Percentiles rank a stretch among this genome's conserved stretches.
These are phyloP conservation scores for Ceratitis capitata DNA, from an alignment of 1,140 invertebrate genomes.

Conservation along the genomic window DNA sequence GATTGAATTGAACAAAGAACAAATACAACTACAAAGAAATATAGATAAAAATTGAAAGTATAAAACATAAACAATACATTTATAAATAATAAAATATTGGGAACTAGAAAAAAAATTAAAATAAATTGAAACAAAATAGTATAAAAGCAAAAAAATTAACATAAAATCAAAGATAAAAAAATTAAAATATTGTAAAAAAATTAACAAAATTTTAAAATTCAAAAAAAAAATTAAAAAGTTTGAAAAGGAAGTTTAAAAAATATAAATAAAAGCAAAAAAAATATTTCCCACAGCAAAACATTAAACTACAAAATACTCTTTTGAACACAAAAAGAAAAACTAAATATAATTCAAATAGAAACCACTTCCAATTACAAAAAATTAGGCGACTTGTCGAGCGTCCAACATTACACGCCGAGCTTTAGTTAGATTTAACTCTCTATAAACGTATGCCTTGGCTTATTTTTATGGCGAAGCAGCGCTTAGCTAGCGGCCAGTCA, in stretches of 20 bases:
- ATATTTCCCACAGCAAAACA: no score
- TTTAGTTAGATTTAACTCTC: not conserved
- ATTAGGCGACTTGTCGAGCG: no score
- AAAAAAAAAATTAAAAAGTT: not conserved
- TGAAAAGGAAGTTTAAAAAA: not conserved
- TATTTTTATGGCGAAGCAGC: conserved; percentile 5
- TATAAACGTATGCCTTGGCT: not conserved
- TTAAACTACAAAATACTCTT: no score
- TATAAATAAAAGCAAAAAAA: not conserved
- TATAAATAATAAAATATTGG: not conserved
- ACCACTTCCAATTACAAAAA: no score
- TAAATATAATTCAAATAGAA: no score
- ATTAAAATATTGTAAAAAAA: not conserved
- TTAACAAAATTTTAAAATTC: not conserved
- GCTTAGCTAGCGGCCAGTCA: not conserved
- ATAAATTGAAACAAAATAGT: not conserved
- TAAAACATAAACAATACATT: not conserved
- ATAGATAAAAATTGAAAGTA: not conserved
- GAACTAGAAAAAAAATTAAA: not conserved
- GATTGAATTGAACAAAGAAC: no score
- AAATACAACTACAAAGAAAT: no score
- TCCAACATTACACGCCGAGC: not conserved
- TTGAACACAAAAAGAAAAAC: no score
- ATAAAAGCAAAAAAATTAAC: not conserved
- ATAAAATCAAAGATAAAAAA: conserved; percentile 16